phyloP scores from a whole-genome alignment of 2,888 invertebrate genomes.

The Lumbricus terrestris region DNA sequence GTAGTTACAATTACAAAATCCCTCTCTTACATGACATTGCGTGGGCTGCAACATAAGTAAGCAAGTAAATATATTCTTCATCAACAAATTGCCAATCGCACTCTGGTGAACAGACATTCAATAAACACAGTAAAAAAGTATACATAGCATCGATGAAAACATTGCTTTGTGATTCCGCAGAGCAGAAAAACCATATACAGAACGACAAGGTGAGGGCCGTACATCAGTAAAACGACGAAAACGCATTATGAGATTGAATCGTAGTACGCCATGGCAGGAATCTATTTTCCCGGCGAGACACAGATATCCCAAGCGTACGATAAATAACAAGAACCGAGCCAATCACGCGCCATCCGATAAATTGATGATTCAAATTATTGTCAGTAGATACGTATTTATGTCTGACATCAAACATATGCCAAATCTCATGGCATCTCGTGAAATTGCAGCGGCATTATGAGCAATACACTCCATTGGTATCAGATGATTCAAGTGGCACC shows the following conservation, averaged over 20 bases:
- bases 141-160: not conserved
- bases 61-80: no score
- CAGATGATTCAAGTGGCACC: no score
- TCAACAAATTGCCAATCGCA: no score
- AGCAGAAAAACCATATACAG: not conserved
- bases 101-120: no score
- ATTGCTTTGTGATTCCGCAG: not conserved
- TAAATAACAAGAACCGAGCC: not conserved
- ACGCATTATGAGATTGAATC: not conserved
- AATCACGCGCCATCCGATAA: not conserved
- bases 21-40: not conserved
- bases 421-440: not conserved
- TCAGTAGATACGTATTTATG: not conserved
- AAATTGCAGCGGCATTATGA: not conserved
- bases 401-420: not conserved
- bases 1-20: not conserved
- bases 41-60: not conserved
- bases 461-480: no score
- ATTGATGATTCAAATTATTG: not conserved
- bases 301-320: not conserved
- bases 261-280: not conserved
- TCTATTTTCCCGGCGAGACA: not conserved
- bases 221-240: not conserved
- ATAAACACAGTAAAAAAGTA: no score
- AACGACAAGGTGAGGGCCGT: not conserved